Evolutionary conservation across 2,888 invertebrate species (phyloP).

Genomic region (Melanostoma mellinum): DNA sequence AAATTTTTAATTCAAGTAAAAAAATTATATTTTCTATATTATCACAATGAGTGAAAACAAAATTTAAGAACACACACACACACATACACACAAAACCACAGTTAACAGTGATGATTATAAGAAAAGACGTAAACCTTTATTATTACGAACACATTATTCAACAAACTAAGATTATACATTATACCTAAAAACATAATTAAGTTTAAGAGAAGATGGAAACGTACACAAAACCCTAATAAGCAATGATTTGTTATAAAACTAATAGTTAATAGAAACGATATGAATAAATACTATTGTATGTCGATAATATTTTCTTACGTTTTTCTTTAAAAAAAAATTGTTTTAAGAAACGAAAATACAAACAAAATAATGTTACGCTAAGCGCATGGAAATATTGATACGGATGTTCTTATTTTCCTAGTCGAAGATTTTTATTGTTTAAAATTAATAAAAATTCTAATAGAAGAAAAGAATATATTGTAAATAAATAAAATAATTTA

Average conservation of each 20-base stretch:
- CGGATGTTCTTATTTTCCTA: constrained; percentile 45
- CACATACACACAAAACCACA: constrained; percentile 50
- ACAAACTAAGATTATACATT: constrained; percentile 5
- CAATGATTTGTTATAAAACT: constrained; percentile 60
- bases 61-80: constrained; percentile 22
- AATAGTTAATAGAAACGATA: constrained; percentile 31
- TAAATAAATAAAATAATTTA: constrained; percentile 64
- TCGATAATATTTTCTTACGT: constrained; percentile 56
- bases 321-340: constrained; percentile 34
- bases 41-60: constrained; percentile 31
- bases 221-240: constrained; percentile 49
- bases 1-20: constrained; percentile 1
- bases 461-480: constrained; percentile 54
- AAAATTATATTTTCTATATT: constrained; percentile 44
- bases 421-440: constrained; percentile 59
- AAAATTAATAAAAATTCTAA: constrained; percentile 14
- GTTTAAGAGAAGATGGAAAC: not conserved
- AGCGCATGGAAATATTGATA: constrained; percentile 41
- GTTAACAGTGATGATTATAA: constrained; percentile 67
- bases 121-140: constrained; percentile 38
- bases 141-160: constrained; percentile 37
- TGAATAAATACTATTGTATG: constrained; percentile 48
- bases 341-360: constrained; percentile 30
- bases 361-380: constrained; percentile 17
- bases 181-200: constrained; percentile 32